phyloP scores from a whole-genome alignment of 2,888 invertebrate genomes.

The Chymomyza fuscimana region DNA sequence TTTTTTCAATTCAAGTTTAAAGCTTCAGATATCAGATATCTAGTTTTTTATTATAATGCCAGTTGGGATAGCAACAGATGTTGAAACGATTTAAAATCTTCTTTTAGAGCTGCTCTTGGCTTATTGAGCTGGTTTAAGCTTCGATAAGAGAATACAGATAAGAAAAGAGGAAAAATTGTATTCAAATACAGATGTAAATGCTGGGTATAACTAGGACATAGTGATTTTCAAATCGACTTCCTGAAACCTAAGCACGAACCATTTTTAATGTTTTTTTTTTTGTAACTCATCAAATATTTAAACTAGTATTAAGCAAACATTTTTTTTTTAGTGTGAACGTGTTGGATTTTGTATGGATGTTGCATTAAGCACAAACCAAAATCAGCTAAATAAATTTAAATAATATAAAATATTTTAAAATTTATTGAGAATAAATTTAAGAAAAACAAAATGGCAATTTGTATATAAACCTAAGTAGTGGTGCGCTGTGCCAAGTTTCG shows the following conservation, averaged over 20 bases:
- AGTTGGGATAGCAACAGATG: too few species aligned
- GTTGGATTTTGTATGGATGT: not conserved
- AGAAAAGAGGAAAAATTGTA: too few species aligned
- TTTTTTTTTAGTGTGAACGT: not conserved
- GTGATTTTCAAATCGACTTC: too few species aligned
- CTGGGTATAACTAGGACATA: too few species aligned
- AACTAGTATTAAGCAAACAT: slow-evolving; percentile 6
- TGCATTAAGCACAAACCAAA: slow-evolving; percentile 1
- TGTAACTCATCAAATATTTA: slow-evolving; percentile 1
- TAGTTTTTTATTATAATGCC: too few species aligned
- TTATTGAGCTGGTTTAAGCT: too few species aligned
- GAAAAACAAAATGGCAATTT: slow-evolving; percentile 25
- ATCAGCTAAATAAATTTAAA: not conserved
- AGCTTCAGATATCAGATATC: too few species aligned
- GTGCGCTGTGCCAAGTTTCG: slow-evolving; percentile 44
- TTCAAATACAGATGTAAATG: too few species aligned
- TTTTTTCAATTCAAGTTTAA: too few species aligned
- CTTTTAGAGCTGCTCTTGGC: too few species aligned
- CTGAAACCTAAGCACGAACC: not conserved
- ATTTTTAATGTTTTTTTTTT: slow-evolving; percentile 41
- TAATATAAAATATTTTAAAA: slow-evolving; percentile 45
- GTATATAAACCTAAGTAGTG: not conserved
- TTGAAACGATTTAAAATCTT: too few species aligned
- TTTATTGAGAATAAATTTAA: slow-evolving; percentile 67
- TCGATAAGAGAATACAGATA: too few species aligned